Evolutionary conservation across 2,113 vertebrate species (phyloP).

Genomic region (Mustela lutreola): DNA sequence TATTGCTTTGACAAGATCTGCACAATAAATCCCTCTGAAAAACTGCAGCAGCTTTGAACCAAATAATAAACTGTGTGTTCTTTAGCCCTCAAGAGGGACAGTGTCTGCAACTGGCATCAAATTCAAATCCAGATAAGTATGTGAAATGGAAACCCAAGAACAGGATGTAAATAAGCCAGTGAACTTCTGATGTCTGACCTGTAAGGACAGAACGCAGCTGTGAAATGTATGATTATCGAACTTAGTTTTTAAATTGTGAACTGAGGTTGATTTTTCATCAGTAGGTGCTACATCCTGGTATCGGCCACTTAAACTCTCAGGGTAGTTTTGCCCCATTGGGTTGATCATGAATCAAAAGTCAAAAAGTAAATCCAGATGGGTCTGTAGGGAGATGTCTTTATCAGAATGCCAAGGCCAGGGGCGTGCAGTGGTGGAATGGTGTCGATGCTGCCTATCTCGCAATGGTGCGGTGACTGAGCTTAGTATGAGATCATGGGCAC

Average conservation of each 20-base stretch:
- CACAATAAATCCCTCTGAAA: constrained; percentile 88
- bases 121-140: constrained; percentile 82
- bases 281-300: not conserved
- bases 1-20: constrained; percentile 87
- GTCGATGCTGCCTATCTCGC: not conserved
- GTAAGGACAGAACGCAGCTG: not conserved
- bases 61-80: constrained; percentile 83
- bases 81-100: constrained; percentile 84
- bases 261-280: not conserved
- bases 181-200: constrained; percentile 62
- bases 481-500: not conserved
- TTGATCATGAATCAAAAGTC: constrained; percentile 39
- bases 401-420: not conserved
- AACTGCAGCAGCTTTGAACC: constrained; percentile 81
- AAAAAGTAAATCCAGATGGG: constrained; percentile 17
- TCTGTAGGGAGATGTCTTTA: not conserved
- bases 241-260: not conserved
- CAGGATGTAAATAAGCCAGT: constrained; percentile 77
- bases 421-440: rapidly evolving
- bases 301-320: not conserved
- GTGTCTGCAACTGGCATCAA: constrained; percentile 84
- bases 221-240: not conserved
- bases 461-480: not conserved
- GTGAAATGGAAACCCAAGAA: constrained; percentile 82
- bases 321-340: not conserved